These are phyloP conservation scores for Buteo buteo DNA, from an alignment of 2,113 vertebrate species.

Conservation along the genomic window DNA sequence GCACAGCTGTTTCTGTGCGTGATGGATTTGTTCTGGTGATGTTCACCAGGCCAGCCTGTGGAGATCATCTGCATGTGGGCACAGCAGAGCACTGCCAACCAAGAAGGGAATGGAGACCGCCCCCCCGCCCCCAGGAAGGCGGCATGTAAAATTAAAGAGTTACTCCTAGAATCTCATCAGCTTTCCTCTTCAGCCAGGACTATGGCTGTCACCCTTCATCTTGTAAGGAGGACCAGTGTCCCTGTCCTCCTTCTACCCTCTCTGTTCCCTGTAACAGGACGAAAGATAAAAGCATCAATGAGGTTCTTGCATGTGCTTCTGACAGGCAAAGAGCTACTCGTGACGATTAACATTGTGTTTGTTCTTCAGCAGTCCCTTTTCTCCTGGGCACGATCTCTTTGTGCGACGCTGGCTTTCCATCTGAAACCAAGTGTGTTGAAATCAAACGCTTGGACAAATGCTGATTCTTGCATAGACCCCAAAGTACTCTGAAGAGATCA, in stretches of 20 bases:
- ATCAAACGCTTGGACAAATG: not conserved
- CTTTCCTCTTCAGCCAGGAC: not conserved
- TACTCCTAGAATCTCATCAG: too few species aligned
- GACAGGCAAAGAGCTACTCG: too few species aligned
- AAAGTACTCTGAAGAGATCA: not conserved
- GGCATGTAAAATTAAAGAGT: rapidly evolving
- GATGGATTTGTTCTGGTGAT: not conserved
- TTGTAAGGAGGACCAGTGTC: too few species aligned
- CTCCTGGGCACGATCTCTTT: not conserved
- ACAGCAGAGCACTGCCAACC: not conserved
- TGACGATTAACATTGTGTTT: not conserved
- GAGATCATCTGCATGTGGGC: not conserved
- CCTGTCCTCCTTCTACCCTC: not conserved
- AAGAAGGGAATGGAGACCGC: not conserved
- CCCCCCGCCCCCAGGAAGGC: not conserved
- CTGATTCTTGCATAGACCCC: not conserved
- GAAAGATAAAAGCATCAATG: rapidly evolving
- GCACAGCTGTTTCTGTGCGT: not conserved
- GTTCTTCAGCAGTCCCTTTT: not conserved
- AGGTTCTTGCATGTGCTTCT: not conserved
- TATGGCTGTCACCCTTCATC: rapidly evolving
- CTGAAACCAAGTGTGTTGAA: too few species aligned
- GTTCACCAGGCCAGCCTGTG: not conserved
- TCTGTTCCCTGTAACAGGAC: not conserved
- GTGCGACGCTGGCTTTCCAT: not conserved